Evolutionary conservation across 2,797 vertebrate species (phyloP), one percentile per base, ranked within the genome.

Genomic region (Brachymystax lenok): DNA sequence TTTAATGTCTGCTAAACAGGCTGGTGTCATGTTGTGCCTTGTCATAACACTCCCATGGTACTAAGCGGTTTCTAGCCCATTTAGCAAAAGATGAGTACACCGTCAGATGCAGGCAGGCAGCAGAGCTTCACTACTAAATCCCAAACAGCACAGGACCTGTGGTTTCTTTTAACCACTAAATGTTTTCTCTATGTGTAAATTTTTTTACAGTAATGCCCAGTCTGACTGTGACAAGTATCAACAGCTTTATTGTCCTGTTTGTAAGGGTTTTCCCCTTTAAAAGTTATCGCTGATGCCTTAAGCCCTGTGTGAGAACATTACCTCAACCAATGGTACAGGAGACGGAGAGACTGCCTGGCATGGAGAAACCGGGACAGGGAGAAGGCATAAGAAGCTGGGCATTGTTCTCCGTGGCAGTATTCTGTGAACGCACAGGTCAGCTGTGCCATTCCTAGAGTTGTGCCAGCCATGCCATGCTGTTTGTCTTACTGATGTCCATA

Each of bases 41-140:
- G 80, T 86, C 75, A 82, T 82, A 88, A 90, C 81, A 85, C 63
- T 84, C 74, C 78, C 71, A 79, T 67, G 4, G 69, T 76, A 74
- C 73, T 84, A 77, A 84, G 85, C 78, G 52, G 80, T 85, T 86
- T 88, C 77, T 82, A 86, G 77, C 75, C 74, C 59, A 77, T 79
- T 75, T 71, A 74, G 77, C 33, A 40, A 72, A 75, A 70, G 80
- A 76, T 80, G 81, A 86, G 74, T 79, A 79, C 85, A 64, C 3
- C 85, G 82, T 85, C 76, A 74, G 84, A 81, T 81, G 66, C 80
- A 77, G 79, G 82, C 77, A 78, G 35, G 82, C 75, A 78, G 35
- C 74, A 52, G 6, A 16, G 73, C 46, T 24, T 74, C 35, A 24
- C 17, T 46, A 12, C 56, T 46, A 33, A 64, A 46, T n/a, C 10